Conservation (phyloP, 2,797 vertebrate genomes). For the Neosalanx taihuensis region DNA sequence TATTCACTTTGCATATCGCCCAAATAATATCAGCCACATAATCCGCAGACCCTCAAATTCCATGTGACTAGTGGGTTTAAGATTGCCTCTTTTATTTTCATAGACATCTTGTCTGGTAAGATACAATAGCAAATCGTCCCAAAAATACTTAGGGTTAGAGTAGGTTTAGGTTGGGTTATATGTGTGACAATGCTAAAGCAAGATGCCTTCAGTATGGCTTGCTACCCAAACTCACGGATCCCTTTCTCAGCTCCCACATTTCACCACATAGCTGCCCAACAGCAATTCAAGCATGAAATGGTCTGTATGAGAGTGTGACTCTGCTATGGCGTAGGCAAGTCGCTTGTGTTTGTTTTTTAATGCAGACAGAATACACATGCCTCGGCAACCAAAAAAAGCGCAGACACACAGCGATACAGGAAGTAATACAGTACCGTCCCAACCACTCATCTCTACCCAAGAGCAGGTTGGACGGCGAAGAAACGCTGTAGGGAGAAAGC, state of each 20-base stretch:
- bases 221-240: neutral
- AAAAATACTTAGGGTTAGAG: no score
- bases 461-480: slow-evolving; percentile 81
- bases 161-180: no score
- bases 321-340: slow-evolving; percentile 41
- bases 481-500: slow-evolving; percentile 71
- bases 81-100: no score
- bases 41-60: neutral
- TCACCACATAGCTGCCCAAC: slow-evolving; percentile 54
- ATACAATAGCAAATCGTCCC: no score
- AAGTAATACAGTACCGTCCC: slow-evolving; percentile 82
- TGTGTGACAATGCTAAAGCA: neutral
- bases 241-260: slow-evolving; percentile 45
- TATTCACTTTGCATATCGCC: neutral
- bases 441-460: slow-evolving; percentile 84
- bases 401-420: slow-evolving; percentile 68
- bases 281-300: slow-evolving; percentile 62
- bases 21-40: neutral
- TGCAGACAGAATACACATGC: slow-evolving; percentile 49
- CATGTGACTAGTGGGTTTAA: neutral
- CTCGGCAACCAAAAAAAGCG: slow-evolving; percentile 64
- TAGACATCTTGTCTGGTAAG: no score
- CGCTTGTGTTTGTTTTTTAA: slow-evolving; percentile 38
- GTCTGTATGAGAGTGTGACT: slow-evolving; percentile 51
- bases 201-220: neutral